These are phyloP conservation scores for Indicator indicator DNA, from an alignment of 2,113 vertebrate genomes.

Conservation along the genomic window DNA sequence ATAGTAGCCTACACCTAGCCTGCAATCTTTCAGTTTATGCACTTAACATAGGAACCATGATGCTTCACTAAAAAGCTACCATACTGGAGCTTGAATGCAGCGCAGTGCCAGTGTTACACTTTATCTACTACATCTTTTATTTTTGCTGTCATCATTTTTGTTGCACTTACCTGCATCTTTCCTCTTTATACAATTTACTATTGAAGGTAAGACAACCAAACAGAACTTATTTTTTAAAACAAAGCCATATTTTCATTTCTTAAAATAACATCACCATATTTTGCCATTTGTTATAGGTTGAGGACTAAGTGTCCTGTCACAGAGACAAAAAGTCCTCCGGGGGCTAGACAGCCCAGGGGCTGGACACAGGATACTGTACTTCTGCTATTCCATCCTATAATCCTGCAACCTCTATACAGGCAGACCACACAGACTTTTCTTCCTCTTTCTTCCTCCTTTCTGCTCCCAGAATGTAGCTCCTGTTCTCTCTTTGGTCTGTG, in stretches of 20 bases:
- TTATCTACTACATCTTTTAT: background rate
- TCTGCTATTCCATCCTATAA: no score
- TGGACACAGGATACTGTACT: no score
- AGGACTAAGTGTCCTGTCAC: background rate
- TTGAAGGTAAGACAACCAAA: background rate
- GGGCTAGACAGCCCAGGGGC: no score
- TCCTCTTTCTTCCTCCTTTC: no score
- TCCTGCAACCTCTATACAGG: no score
- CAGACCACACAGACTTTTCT: no score
- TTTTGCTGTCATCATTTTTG: background rate
- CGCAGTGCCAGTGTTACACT: background rate
- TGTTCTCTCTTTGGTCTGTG: no score
- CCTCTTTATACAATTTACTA: background rate
- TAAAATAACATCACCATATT: background rate
- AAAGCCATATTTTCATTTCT: background rate
- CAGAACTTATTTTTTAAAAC: background rate
- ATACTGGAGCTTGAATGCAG: background rate
- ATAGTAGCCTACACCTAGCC: background rate
- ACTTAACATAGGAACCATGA: background rate
- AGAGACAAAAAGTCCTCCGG: no score
- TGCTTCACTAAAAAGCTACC: background rate
- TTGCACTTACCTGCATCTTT: background rate
- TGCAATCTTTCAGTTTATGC: background rate
- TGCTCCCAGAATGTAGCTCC: no score
- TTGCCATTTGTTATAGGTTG: background rate